phyloP scores from a whole-genome alignment of 2,113 vertebrate species.

The Mustela nigripes region DNA sequence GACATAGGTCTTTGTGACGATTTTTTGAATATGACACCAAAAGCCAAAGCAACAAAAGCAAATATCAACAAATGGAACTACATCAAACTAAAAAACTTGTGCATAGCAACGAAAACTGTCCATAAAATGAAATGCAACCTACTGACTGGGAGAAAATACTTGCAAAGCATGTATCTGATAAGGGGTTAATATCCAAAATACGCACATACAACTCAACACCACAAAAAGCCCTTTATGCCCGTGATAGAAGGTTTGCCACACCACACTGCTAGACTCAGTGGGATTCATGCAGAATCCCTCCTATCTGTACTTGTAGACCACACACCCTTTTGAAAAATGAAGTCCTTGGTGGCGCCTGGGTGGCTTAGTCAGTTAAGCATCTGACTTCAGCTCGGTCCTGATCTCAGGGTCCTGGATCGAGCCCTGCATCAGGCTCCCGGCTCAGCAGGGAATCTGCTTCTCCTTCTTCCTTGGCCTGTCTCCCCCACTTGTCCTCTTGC shows the following conservation, averaged over 20 bases:
- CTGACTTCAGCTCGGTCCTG: neutral
- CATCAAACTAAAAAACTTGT: neutral
- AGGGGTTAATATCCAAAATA: neutral
- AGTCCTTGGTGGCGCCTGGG: neutral
- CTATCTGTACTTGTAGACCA: neutral
- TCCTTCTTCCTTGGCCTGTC: neutral
- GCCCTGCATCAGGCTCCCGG: neutral
- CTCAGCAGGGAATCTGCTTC: neutral
- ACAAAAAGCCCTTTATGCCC: neutral
- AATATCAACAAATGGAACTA: neutral
- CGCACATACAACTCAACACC: neutral
- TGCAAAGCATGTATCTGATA: neutral
- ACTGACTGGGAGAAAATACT: neutral
- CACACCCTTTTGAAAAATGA: neutral
- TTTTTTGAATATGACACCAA: neutral
- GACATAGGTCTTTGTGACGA: neutral
- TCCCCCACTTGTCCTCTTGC: neutral
- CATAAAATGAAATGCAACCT: neutral
- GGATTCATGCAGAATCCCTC: too few relatives aligned
- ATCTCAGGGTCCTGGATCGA: neutral
- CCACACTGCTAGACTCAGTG: neutral
- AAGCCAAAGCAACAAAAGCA: neutral
- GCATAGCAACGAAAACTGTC: neutral
- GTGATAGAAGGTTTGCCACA: neutral
- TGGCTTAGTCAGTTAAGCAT: neutral